Evolutionary conservation across 2,888 invertebrate genomes (phyloP).

Genomic region (Drosophila monieri): DNA sequence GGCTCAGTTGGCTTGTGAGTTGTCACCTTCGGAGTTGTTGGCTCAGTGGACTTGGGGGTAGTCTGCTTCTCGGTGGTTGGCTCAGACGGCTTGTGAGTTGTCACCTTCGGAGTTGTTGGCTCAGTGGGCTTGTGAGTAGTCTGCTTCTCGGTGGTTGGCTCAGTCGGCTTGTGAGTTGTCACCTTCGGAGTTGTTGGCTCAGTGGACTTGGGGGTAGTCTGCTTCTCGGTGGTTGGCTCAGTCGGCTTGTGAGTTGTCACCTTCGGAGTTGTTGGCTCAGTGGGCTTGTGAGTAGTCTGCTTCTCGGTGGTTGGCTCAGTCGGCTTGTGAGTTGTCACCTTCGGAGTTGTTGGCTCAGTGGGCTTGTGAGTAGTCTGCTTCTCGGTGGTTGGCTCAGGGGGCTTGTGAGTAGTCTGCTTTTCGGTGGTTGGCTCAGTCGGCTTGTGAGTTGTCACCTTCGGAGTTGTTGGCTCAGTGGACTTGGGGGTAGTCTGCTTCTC

Average conservation of each 20-base stretch:
- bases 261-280: background rate
- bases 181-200: background rate
- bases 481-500: conserved; percentile 3
- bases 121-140: background rate
- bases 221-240: background rate
- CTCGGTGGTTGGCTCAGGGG: conserved; percentile 5
- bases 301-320: background rate
- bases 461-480: background rate
- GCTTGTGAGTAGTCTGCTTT: background rate
- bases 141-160: background rate
- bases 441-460: no score
- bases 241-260: background rate
- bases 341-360: background rate
- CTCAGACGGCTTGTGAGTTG: background rate
- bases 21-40: background rate
- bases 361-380: conserved; percentile 1
- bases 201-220: background rate
- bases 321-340: background rate
- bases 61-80: conserved; percentile 2
- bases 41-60: background rate
- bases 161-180: background rate
- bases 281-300: background rate
- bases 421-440: background rate
- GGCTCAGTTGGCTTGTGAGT: background rate
- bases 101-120: background rate